Base-by-base conservation (phyloP, 1,140 invertebrate genomes). In the Planococcus citri region DNA sequence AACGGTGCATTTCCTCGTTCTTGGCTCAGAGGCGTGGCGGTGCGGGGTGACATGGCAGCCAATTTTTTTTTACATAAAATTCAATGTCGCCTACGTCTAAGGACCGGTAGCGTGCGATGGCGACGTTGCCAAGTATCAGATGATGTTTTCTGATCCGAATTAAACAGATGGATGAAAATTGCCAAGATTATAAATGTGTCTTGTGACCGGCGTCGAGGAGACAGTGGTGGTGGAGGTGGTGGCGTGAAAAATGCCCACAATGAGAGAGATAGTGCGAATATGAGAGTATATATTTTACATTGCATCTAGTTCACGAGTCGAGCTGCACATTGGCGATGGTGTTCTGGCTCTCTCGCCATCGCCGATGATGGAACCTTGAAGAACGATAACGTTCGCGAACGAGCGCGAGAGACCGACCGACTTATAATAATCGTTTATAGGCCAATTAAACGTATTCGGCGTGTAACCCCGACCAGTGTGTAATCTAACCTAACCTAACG, bases 351-450 rank as follows among this genome's bases (percentile, higher is more conserved):
- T 33, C 29, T 33, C 17, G 17, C 6, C 12, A 9, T 51, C 10
- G 12, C 6, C 6, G 6, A 14, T 14, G 33, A 37, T 8, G 17
- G 24, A 27, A 64, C 60, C 60, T 64, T 64, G 60, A 64, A 27
- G 57, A 60, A 60, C 6, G 57, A 60, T 64, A 10, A 64, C 60
- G 60, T 64, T 64, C 60, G 60, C 60, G 60, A 64, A 64, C 60
- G n/a, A n/a, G n/a, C n/a, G n/a, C n/a, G n/a, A n/a, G n/a, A n/a
- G n/a, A n/a, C n/a, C n/a, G 60, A 64, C 20, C 25, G 25, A 64
- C 60, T 64, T 64, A 14, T 64, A 64, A 64, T 27, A 64, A 64
- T 64, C 60, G 25, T 64, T 64, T 64, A 64, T 64, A 64, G 60
- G 60, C 21, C 21, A 64, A 64, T 25, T 24, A 64, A 64, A 64